Evolutionary conservation across 2,797 vertebrate species (phyloP), one percentile per base, ranked within the genome.

Genomic region (Cossypha dichroa): DNA sequence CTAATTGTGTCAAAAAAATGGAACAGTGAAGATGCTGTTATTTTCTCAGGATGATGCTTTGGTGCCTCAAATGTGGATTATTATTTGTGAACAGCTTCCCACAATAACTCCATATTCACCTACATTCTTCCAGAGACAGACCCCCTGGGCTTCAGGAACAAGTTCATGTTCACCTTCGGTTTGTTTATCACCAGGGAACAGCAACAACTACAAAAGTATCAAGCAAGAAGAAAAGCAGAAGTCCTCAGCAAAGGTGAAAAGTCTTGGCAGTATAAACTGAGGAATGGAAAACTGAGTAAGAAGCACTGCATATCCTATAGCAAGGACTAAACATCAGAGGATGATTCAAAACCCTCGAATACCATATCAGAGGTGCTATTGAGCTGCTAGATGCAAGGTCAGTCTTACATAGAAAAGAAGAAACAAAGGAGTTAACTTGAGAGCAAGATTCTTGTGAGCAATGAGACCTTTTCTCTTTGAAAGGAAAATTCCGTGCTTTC

Each of bases 401-500:
- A 73, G 19, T 8, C 48, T 59, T 43, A 40, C 4, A 43, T 2
- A 74, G 68, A 52, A 66, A 68, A 78, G 51, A 73, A 70, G 74
- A 79, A 83, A 87, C 25, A 78, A 46, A 77, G 31, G 82, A 78
- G 55, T 78, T 95, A 89, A 95, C 56, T 48, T 66, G 58, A 75
- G 51, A 88, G 45, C 13, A 90, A 92, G 90, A 83, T 66, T 36
- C 59, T 85, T 74, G 34, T 34, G 45, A 94, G 63, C 38, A 77
- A 81, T 45, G n/a, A 95, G 69, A 73, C 19, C 34, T 90, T 91
- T 91, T 91, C 55, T 56, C 33, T 86, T 88, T 88, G 79, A 93
- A 79, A 94, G 79, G 93, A 94, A 90, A 96, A 95, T 94, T 92
- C 87, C 10, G 0, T 64, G 82, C 45, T 81, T 96, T 84, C 63